Percentiles rank a stretch among this genome's conserved stretches.
phyloP scores from a whole-genome alignment of 2,888 invertebrate genomes.

The Nymphalis polychloros region DNA sequence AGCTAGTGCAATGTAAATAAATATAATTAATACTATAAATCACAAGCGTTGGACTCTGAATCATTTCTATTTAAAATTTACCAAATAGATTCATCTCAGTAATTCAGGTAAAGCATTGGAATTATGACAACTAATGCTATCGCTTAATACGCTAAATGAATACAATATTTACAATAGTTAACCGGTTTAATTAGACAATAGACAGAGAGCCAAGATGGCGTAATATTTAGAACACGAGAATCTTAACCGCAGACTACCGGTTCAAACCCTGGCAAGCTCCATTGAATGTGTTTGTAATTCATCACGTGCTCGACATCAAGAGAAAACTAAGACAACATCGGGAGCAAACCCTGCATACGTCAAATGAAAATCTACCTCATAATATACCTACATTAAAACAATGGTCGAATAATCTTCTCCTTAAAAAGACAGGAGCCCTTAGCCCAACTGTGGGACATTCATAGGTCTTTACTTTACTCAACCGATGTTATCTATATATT shows the following conservation, averaged over 20 bases:
- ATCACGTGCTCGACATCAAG: too few relatives aligned
- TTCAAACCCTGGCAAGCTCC: too few relatives aligned
- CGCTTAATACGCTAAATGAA: conserved; percentile 11
- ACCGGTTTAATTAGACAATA: neutral
- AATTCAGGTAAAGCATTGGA: conserved; percentile 59
- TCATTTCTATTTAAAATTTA: conserved; percentile 1
- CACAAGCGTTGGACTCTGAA: conserved; percentile 49
- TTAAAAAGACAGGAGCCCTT: too few relatives aligned
- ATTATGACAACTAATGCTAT: conserved; percentile 45
- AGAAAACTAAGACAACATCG: too few relatives aligned
- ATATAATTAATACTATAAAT: conserved; percentile 37
- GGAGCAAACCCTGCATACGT: too few relatives aligned
- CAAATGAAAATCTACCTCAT: too few relatives aligned
- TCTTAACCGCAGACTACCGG: too few relatives aligned
- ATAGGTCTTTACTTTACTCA: conserved; percentile 14
- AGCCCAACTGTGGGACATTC: too few relatives aligned
- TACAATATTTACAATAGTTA: conserved; percentile 28
- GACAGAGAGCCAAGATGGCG: too few relatives aligned
- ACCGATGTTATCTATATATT: neutral
- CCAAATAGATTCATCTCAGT: conserved; percentile 14
- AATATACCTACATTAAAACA: too few relatives aligned
- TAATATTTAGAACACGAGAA: neutral
- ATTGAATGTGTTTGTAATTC: too few relatives aligned
- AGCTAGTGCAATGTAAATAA: neutral
- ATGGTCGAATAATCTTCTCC: too few relatives aligned